Percentiles rank a stretch among this genome's conserved stretches.
These are phyloP conservation scores for Perca flavescens DNA, from an alignment of 2,113 vertebrate species.

Conservation along the genomic window DNA sequence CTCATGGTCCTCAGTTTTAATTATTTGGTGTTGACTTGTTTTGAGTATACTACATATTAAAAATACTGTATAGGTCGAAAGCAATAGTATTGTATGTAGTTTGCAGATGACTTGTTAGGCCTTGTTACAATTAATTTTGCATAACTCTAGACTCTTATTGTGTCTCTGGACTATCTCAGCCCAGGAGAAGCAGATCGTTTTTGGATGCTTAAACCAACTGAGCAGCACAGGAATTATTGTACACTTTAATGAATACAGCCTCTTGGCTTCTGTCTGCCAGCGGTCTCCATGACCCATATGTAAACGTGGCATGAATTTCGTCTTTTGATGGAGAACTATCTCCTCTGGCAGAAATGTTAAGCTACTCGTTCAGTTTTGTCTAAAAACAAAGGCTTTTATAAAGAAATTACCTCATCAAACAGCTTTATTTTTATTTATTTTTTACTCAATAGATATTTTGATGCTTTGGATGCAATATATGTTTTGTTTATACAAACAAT, in stretches of 20 bases:
- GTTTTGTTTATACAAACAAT: too few relatives aligned
- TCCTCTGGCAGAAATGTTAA: background rate
- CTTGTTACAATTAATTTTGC: slow-evolving; percentile 47
- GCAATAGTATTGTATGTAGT: background rate
- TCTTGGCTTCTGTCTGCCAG: slow-evolving; percentile 7
- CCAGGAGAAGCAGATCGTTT: slow-evolving; percentile 38
- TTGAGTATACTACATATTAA: background rate
- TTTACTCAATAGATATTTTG: too few relatives aligned
- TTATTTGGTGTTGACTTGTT: slow-evolving; percentile 5
- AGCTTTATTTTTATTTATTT: background rate
- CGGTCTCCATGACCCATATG: slow-evolving; percentile 5
- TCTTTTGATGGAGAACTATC: slow-evolving; percentile 16
- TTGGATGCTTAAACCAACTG: slow-evolving; percentile 30
- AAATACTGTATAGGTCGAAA: background rate
- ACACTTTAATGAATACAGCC: slow-evolving; percentile 20
- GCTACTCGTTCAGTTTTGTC: background rate
- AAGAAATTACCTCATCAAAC: background rate
- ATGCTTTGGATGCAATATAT: too few relatives aligned
- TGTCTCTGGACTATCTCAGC: slow-evolving; percentile 12
- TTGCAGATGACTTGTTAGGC: background rate
- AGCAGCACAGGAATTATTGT: slow-evolving; percentile 16
- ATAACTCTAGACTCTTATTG: slow-evolving; percentile 24
- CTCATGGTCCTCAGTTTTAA: slow-evolving; percentile 8
- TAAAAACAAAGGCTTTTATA: background rate
- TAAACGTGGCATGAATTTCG: slow-evolving; percentile 1